These are phyloP conservation scores for Holacanthus passer DNA, from an alignment of 2,113 vertebrate species.

Conservation along the genomic window DNA sequence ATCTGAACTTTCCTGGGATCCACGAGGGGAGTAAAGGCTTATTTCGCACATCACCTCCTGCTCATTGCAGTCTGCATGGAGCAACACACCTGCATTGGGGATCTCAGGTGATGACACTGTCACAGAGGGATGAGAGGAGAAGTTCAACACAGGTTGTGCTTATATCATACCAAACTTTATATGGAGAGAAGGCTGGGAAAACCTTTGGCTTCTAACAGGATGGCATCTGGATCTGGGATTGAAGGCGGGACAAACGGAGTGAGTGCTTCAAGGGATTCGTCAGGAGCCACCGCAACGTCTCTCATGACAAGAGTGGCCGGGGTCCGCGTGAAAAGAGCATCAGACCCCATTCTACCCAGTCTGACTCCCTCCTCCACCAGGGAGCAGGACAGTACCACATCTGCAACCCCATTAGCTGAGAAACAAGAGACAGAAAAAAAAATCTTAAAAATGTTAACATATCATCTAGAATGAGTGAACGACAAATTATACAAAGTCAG, in stretches of 20 bases:
- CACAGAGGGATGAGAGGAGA: conserved; percentile 8
- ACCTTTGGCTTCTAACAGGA: conserved; percentile 88
- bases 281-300: conserved; percentile 73
- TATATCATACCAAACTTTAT: neutral
- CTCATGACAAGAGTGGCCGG: conserved; percentile 85
- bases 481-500: neutral
- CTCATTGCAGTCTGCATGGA: conserved; percentile 86
- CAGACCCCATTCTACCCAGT: conserved; percentile 51
- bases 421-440: neutral
- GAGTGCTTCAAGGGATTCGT: conserved; percentile 80
- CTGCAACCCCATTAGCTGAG: conserved; percentile 74
- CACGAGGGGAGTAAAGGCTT: conserved; percentile 75
- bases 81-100: conserved; percentile 80
- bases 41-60: conserved; percentile 87
- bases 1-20: conserved; percentile 30
- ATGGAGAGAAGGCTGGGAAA: conserved; percentile 8
- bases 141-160: neutral
- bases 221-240: conserved; percentile 65
- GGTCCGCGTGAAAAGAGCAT: conserved; percentile 51
- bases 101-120: conserved; percentile 78
- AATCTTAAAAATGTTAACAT: neutral
- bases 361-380: conserved; percentile 79
- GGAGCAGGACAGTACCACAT: conserved; percentile 85
- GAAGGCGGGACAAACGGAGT: conserved; percentile 80
- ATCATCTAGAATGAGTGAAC: neutral